phyloP scores from a whole-genome alignment of 2,113 vertebrate species.

The Aythya baeri region DNA sequence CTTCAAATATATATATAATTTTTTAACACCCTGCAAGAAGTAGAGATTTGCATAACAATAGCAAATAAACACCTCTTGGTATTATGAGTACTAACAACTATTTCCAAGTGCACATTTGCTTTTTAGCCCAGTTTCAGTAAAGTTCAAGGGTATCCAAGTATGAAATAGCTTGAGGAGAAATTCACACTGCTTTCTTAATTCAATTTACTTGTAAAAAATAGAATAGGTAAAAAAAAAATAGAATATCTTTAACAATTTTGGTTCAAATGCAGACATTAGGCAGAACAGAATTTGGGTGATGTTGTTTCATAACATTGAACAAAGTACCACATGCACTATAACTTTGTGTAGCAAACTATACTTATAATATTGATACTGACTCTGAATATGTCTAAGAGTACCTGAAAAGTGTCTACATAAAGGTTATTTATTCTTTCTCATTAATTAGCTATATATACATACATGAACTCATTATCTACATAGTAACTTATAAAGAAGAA shows the following conservation, averaged over 20 bases:
- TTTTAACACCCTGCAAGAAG: conserved; percentile 11
- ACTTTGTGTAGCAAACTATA: not conserved
- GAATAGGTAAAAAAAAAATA: conserved; percentile 59
- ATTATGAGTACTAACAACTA: conserved; percentile 64
- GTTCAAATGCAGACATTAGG: conserved; percentile 49
- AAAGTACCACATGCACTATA: not conserved
- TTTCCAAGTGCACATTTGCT: conserved; percentile 65
- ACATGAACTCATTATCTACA: not conserved
- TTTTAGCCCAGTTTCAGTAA: conserved; percentile 70
- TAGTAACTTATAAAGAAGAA: not conserved
- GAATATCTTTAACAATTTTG: conserved; percentile 57
- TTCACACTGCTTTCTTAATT: conserved; percentile 73
- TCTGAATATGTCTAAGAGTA: not conserved
- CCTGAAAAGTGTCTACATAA: not conserved
- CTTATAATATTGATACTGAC: not conserved
- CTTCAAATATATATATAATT: conserved; percentile 15
- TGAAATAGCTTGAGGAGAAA: conserved; percentile 72
- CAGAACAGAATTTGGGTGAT: not conserved
- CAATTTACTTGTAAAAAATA: conserved; percentile 64
- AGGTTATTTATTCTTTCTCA: not conserved
- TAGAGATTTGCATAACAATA: conserved; percentile 30
- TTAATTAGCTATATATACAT: not conserved
- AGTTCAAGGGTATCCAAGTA: conserved; percentile 77
- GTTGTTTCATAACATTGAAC: not conserved
- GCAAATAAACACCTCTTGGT: conserved; percentile 50